Conservation (phyloP, 2,797 vertebrate genomes). For the Phaenicophaeus curvirostris region DNA sequence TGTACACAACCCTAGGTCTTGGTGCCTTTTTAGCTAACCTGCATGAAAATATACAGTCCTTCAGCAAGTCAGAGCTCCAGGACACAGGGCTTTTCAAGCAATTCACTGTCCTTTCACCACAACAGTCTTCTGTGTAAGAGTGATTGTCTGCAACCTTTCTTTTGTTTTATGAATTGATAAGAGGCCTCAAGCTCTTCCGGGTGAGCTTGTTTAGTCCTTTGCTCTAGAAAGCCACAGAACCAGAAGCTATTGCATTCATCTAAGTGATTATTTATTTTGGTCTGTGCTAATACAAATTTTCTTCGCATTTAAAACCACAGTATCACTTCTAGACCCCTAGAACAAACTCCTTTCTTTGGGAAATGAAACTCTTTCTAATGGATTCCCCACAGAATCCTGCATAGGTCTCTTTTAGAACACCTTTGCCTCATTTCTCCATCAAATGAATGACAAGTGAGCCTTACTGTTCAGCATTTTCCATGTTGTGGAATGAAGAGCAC, state of each 20-base stretch:
- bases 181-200: background rate
- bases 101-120: background rate
- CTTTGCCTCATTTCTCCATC: background rate
- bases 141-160: background rate
- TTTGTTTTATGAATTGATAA: background rate
- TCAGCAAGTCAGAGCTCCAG: background rate
- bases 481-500: background rate
- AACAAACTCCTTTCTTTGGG: background rate
- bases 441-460: background rate
- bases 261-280: background rate
- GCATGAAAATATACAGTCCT: background rate
- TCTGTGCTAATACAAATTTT: background rate
- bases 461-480: background rate
- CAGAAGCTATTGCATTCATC: background rate
- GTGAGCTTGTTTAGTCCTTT: background rate
- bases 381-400: rapidly evolving
- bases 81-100: background rate
- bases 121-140: background rate
- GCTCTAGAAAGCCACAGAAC: background rate
- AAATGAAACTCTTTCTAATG: background rate
- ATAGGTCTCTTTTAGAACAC: background rate
- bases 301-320: background rate
- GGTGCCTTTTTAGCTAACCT: background rate
- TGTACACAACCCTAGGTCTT: background rate
- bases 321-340: background rate